Evolutionary conservation across 2,113 vertebrate species (phyloP).

Genomic region (Stegostoma tigrinum): DNA sequence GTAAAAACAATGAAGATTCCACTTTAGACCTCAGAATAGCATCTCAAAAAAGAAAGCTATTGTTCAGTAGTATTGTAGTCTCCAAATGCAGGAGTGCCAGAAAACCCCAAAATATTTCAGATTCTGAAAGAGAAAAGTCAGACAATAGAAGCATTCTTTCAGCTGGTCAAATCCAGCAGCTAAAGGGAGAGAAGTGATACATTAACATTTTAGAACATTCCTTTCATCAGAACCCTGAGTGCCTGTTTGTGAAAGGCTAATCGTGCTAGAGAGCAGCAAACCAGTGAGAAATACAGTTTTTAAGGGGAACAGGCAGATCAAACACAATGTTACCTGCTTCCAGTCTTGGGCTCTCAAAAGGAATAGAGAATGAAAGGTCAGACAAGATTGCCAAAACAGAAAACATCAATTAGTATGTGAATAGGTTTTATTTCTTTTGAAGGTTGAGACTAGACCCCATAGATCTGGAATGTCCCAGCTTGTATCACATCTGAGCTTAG

Average conservation of each 20-base stretch:
- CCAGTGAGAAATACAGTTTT: not conserved
- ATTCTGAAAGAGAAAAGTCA: not conserved
- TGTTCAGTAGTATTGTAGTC: not conserved
- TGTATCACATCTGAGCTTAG: not conserved
- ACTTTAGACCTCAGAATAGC: not conserved
- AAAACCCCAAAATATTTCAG: not conserved
- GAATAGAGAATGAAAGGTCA: not conserved
- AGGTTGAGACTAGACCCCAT: not conserved
- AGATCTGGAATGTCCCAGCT: not conserved
- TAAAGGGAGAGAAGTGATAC: no score
- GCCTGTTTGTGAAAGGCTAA: not conserved
- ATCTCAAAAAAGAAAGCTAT: not conserved
- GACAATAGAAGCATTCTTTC: not conserved
- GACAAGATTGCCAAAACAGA: not conserved
- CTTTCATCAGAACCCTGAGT: not conserved
- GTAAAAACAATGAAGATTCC: not conserved
- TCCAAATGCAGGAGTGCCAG: not conserved
- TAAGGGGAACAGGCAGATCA: not conserved
- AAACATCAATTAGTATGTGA: not conserved
- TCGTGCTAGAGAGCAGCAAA: not conserved
- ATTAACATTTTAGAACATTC: not conserved
- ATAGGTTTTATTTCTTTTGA: not conserved
- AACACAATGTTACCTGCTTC: no score
- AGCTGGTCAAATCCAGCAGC: not conserved
- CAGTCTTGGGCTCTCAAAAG: no score